These are phyloP conservation scores for Macrochelys suwanniensis DNA, from an alignment of 2,797 vertebrate species.

Conservation along the genomic window DNA sequence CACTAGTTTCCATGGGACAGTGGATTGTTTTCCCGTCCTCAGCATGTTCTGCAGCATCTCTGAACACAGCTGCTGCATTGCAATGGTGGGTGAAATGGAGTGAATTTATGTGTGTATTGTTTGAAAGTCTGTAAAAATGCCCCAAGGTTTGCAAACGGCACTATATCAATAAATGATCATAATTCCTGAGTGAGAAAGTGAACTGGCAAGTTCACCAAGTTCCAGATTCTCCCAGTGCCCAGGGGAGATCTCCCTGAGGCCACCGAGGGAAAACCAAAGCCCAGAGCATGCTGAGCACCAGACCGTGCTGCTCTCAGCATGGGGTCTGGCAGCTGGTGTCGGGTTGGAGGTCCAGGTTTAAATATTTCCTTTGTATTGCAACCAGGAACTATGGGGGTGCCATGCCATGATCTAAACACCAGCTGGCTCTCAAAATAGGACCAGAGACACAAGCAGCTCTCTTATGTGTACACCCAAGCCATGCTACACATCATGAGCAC, in stretches of 20 bases:
- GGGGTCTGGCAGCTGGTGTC: background rate
- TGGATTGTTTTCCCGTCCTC: background rate
- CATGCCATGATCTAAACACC: accelerated
- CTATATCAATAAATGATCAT: constrained; percentile 38
- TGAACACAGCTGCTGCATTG: background rate
- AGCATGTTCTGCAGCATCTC: constrained; percentile 22
- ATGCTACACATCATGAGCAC: accelerated
- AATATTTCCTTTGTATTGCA: background rate
- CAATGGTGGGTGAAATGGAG: background rate
- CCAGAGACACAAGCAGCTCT: background rate
- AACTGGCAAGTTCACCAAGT: accelerated
- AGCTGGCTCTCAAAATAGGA: background rate
- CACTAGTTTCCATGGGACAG: background rate
- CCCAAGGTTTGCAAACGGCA: constrained; percentile 41
- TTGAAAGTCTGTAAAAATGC: background rate
- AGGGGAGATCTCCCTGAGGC: background rate
- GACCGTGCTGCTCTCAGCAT: accelerated
- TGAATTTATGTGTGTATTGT: background rate
- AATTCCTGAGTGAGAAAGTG: accelerated
- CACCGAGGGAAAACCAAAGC: accelerated
- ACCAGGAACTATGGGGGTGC: background rate
- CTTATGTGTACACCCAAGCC: background rate
- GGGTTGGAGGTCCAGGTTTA: background rate
- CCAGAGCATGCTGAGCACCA: accelerated
- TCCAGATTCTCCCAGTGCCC: background rate